Evolutionary conservation across 2,797 vertebrate species (phyloP), one percentile per base, ranked within the genome.

Genomic region (Glossophaga mutica): DNA sequence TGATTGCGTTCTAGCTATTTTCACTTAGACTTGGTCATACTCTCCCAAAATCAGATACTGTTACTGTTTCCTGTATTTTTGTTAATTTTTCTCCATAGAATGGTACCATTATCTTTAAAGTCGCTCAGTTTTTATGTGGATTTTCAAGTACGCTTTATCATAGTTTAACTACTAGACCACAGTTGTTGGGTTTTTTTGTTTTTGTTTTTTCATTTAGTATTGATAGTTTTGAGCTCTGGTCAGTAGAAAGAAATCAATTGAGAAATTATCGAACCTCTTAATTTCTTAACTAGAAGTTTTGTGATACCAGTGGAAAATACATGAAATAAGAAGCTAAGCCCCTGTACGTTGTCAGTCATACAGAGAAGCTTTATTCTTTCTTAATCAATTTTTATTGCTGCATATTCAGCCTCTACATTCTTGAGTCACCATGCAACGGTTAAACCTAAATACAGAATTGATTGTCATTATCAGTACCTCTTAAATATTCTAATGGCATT

Each of bases 401-500:
- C 9, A 10, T 85, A 32, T 55, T 91, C 9, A 76, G 26, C 55
- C 26, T 48, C 0, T 77, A 34, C 2, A 57, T 67, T 62, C 29
- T 73, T 84, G 55, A 78, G 14, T 89, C 0, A 12, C 34, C 18
- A 4, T 85, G 15, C n/a, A 77, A 57, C 46, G 91, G 9, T 82
- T 94, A 84, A 87, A 87, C n/a, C 24, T 77, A 87, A 94, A 46
- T 79, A 34, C 34, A 65, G 87, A 96, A 62, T 85, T 76, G 62
- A 84, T 44, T 26, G 0, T 34, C 74, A 10, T 90, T 92, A 29
- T 91, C 29, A 19, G 3, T 46, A 73, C 78, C 57, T 22, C 79
- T 0, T 94, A 95, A 93, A 89, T 62, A 77, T 29, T 84, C 34
- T 94, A 34, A 6, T 91, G 34, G 90, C 82, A 79, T 94, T 96